phyloP scores from a whole-genome alignment of 2,797 vertebrate genomes.

The Pseudochirops cupreus region DNA sequence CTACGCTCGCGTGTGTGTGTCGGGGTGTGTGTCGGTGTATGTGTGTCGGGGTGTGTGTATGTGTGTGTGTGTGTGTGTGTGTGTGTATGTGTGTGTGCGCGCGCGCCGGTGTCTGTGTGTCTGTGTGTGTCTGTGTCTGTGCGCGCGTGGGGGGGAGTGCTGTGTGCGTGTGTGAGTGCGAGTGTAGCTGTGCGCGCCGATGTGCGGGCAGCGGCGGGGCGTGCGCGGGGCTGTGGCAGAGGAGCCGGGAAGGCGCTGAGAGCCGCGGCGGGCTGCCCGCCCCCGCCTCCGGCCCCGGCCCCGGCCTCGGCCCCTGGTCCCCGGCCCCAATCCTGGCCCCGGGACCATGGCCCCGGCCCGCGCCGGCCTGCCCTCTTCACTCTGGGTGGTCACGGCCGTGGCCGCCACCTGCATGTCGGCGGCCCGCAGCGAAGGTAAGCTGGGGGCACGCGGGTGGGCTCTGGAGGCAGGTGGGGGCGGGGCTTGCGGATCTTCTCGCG shows the following conservation, averaged over 20 bases:
- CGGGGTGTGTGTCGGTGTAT: neutral
- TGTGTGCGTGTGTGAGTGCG: conserved; percentile 79
- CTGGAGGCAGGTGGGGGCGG: conserved; percentile 21
- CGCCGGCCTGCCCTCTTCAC: conserved; percentile 75
- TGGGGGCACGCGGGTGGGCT: conserved; percentile 1
- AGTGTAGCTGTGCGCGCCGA: conserved; percentile 80
- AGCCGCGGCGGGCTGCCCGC: conserved; percentile 54
- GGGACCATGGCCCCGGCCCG: conserved; percentile 82
- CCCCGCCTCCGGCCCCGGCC: conserved; percentile 67
- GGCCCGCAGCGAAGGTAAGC: conserved; percentile 87
- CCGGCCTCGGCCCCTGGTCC: conserved; percentile 60
- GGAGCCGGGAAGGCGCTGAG: conserved; percentile 66
- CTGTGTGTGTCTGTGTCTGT: neutral
- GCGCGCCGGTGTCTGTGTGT: neutral
- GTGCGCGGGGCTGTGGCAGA: conserved; percentile 69
- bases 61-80: neutral
- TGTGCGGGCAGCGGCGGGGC: conserved; percentile 83
- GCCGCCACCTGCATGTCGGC: conserved; percentile 83
- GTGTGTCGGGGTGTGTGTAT: neutral
- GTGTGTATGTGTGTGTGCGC: neutral
- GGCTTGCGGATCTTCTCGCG: neutral
- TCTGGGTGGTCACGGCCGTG: conserved; percentile 80
- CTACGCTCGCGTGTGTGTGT: conserved; percentile 57
- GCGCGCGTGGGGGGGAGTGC: conserved; percentile 67
- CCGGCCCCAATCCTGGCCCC: neutral